Evolutionary conservation across 2,797 vertebrate species (phyloP).

Genomic region (Diplodus sargus): DNA sequence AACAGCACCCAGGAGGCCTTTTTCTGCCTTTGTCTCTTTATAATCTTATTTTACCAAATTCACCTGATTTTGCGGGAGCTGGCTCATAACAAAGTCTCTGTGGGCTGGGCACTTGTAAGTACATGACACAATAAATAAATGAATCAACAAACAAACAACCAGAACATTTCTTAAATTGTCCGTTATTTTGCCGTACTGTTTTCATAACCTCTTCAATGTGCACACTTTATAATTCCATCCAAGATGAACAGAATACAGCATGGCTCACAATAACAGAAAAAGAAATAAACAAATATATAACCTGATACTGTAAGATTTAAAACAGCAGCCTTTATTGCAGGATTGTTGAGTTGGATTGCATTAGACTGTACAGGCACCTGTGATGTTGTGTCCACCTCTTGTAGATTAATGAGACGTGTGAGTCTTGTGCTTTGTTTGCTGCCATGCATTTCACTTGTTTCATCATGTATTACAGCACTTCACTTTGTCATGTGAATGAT

Average conservation of each 20-base stretch:
- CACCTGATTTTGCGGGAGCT: background rate
- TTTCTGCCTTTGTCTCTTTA: background rate
- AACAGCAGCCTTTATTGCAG: slow-evolving; percentile 12
- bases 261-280: slow-evolving; percentile 12
- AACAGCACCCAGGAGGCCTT: background rate
- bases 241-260: slow-evolving; percentile 3
- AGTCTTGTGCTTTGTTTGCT: slow-evolving; percentile 43
- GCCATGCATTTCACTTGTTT: slow-evolving; percentile 70
- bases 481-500: slow-evolving; percentile 64
- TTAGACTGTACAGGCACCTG: slow-evolving; percentile 27
- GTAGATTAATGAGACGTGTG: slow-evolving; percentile 37
- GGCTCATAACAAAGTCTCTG: background rate
- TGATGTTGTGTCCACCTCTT: slow-evolving; percentile 38
- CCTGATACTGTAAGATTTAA: background rate
- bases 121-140: background rate
- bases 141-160: background rate
- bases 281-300: too few relatives aligned
- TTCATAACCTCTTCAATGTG: background rate
- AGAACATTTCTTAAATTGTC: slow-evolving; percentile 1
- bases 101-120: background rate
- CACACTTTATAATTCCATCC: slow-evolving; percentile 1
- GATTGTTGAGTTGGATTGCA: slow-evolving; percentile 28
- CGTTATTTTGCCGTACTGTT: slow-evolving; percentile 13
- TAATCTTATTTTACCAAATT: background rate
- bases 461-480: slow-evolving; percentile 76